Percentiles rank a stretch among this genome's conserved stretches.
Conservation (phyloP, 1,140 invertebrate genomes). For the Thalassaphorura encarpata region DNA sequence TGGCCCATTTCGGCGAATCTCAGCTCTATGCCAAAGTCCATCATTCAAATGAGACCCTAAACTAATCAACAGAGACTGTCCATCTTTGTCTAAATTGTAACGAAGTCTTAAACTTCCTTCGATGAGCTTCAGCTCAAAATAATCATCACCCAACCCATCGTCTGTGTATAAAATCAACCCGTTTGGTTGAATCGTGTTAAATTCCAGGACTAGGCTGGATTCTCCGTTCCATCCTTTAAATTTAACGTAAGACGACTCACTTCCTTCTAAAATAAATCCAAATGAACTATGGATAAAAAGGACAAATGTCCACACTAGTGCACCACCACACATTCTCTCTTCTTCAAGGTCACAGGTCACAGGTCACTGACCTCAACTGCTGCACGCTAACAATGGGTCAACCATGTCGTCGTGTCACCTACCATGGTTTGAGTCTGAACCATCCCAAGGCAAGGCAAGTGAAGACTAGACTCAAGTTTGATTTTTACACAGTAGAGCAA, state of each 20-base stretch:
- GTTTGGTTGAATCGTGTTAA: slow-evolving; percentile 81
- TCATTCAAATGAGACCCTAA: slow-evolving; percentile 72
- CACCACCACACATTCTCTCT: no score
- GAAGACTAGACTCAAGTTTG: no score
- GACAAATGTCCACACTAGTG: no score
- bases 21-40: slow-evolving; percentile 81
- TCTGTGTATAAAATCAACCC: slow-evolving; percentile 84
- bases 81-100: slow-evolving; percentile 75
- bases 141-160: slow-evolving; percentile 86
- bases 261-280: no score
- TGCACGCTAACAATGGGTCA: no score
- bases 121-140: slow-evolving; percentile 88
- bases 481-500: no score
- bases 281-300: no score
- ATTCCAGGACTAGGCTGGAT: slow-evolving; percentile 79
- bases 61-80: slow-evolving; percentile 61
- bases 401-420: no score
- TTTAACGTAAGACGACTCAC: slow-evolving; percentile 73
- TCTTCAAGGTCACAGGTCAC: no score
- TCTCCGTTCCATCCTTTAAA: slow-evolving; percentile 74
- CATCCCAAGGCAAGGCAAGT: no score
- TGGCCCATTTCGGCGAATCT: slow-evolving; percentile 59
- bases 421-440: no score
- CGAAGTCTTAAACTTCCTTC: slow-evolving; percentile 75
- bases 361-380: no score